phyloP scores from a whole-genome alignment of 2,797 vertebrate genomes.

The Enteromius afrohamiltoni region DNA sequence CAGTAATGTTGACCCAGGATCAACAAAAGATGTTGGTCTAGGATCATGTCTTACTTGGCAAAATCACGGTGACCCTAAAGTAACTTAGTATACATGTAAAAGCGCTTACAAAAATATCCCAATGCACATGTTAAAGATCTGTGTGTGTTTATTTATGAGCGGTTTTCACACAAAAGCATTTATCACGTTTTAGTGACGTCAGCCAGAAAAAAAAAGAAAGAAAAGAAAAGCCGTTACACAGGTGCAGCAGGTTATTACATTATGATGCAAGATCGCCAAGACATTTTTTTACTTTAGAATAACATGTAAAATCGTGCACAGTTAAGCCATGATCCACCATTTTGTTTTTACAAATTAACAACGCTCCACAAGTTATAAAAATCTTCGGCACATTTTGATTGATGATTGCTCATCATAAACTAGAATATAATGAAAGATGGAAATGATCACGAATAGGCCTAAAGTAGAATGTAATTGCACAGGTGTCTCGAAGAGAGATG shows the following conservation, averaged over 20 bases:
- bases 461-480: neutral
- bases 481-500: neutral
- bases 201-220: neutral
- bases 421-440: neutral
- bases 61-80: no score
- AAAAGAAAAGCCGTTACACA: neutral
- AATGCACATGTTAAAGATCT: neutral
- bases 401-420: neutral
- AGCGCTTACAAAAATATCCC: neutral
- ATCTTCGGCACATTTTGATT: neutral
- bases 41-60: no score
- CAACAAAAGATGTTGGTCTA: no score
- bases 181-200: neutral
- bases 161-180: constrained; percentile 5
- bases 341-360: neutral
- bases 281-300: neutral
- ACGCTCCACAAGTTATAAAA: no score
- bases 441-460: neutral
- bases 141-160: neutral
- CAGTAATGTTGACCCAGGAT: no score
- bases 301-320: neutral
- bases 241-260: constrained; percentile 20
- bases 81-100: neutral
- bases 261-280: neutral
- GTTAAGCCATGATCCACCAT: neutral